Conservation (phyloP, 2,113 vertebrate species). For the Phrynosoma blainvillii region DNA sequence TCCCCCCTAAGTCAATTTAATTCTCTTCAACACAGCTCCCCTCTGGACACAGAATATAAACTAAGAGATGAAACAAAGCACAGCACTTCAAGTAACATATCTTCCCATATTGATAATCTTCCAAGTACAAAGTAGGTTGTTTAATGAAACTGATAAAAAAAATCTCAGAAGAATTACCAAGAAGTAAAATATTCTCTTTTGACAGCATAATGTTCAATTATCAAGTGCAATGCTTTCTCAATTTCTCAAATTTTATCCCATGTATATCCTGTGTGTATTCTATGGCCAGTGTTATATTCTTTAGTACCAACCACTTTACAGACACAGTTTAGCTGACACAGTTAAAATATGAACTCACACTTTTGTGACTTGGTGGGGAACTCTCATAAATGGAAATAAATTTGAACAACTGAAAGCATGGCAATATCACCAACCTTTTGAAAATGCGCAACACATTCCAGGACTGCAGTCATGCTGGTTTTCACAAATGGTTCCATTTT, state of each 20-base stretch:
- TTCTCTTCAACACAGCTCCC: neutral
- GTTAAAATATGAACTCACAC: neutral
- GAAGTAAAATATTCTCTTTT: neutral
- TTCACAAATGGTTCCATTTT: conserved; percentile 90
- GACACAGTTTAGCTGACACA: neutral
- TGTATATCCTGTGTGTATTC: neutral
- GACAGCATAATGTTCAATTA: neutral
- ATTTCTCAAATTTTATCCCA: neutral
- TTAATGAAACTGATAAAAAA: neutral
- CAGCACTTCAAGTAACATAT: neutral
- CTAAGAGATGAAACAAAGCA: neutral
- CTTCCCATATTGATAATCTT: neutral
- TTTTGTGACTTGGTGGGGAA: neutral
- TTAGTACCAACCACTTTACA: neutral
- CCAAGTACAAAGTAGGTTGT: neutral
- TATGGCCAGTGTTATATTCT: neutral
- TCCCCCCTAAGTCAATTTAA: too few relatives aligned
- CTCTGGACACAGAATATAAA: neutral
- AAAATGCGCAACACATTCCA: conserved; percentile 89
- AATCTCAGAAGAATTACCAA: neutral
- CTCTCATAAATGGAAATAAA: neutral
- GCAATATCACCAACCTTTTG: conserved; percentile 77
- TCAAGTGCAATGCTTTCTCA: neutral
- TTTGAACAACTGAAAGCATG: neutral
- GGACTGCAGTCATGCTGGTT: conserved; percentile 84